Evolutionary conservation across 1,140 invertebrate genomes (phyloP).

Genomic region (Drosophila malerkotliana): DNA sequence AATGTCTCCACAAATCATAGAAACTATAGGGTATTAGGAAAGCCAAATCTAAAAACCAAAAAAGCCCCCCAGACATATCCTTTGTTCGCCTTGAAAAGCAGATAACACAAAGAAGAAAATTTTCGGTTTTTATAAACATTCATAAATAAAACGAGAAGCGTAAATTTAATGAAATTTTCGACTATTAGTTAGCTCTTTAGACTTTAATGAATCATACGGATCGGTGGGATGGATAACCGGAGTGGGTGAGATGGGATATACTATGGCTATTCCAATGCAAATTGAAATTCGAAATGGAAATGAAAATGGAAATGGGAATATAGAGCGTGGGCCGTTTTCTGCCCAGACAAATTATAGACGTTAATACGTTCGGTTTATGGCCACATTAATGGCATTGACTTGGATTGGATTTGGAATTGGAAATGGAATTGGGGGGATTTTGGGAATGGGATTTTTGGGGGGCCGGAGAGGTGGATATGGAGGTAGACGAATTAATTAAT

Average conservation of each 20-base stretch:
- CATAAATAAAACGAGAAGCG: constrained; percentile 48
- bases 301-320: constrained; percentile 1
- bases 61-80: background rate
- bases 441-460: background rate
- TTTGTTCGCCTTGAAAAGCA: constrained; percentile 35
- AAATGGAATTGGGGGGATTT: background rate
- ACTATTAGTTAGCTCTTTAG: constrained; percentile 76
- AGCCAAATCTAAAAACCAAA: background rate
- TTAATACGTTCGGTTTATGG: constrained; percentile 49
- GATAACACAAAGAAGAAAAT: constrained; percentile 21
- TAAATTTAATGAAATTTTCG: constrained; percentile 69
- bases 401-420: constrained; percentile 8
- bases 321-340: constrained; percentile 29
- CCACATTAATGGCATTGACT: constrained; percentile 54
- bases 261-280: background rate
- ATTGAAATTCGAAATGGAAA: constrained; percentile 5
- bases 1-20: too few species aligned
- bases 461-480: background rate
- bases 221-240: constrained; percentile 6
- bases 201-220: constrained; percentile 72
- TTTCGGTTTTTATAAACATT: constrained; percentile 41
- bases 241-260: background rate
- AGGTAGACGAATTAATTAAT: constrained; percentile 52
- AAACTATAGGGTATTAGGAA: constrained; percentile 14
- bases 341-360: constrained; percentile 52